Base-by-base conservation (phyloP, 1,140 invertebrate genomes). In the Zaprionus tsacasi region DNA sequence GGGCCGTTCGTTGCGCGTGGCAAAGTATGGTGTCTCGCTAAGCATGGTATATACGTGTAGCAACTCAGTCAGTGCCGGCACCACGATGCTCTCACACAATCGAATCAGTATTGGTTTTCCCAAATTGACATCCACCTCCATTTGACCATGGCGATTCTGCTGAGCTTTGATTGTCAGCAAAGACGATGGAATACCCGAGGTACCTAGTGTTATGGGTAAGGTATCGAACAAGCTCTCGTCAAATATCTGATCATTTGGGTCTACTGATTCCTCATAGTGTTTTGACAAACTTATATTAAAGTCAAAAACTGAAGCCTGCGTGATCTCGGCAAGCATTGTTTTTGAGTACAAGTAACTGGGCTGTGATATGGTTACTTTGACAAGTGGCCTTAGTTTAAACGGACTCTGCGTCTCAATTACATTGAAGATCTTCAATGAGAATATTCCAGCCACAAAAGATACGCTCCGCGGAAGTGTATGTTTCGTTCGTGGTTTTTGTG, bases 401-500 rank as follows among this genome's bases (percentile, higher is more conserved):
- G 65, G 10, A 2, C 75, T 45, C 8, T 69, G 25, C 8, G 64
- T 12, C 6, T 91, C 80, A 10, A 77, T 8, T 0, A 79, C 68
- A 68, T 92, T 78, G n/a, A 70, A 92, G 15, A 92, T 58, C 40
- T 79, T 82, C 6, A 92, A 33, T 1, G 76, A 63, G 17, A 92
- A 92, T 27, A 71, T 75, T 1, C 92, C 92, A 5, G 92, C 91
- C 11, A 92, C 79, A 67, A 92, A 91, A 3, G 91, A 89, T 1
- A 92, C 76, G 17, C 83, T 90, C 10, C 66, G 70, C 6, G 91
- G 91, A 67, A 78, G 78, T 27, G 33, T 73, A 15, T 54, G n/a
- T 52, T 55, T 61, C 40, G 30, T 0, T n/a, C 2, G 7, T 7
- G 54, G 38, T 6, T 55, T 36, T 4, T 54, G 15, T 6, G 40